Conservation (phyloP, 2,888 invertebrate genomes). For the Clitarchus hookeri region DNA sequence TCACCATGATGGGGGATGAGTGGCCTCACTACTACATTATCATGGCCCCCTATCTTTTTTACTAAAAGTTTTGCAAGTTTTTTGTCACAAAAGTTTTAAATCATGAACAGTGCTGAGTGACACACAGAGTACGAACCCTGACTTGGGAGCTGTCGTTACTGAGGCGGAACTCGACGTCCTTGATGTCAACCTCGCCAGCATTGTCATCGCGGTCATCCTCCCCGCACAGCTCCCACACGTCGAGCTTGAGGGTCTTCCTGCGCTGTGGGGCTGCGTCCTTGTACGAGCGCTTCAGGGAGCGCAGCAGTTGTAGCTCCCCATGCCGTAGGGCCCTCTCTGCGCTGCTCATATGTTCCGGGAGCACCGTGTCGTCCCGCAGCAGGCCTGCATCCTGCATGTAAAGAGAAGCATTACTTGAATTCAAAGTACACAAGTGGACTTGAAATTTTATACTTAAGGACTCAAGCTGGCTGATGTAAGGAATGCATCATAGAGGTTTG, state of each 20-base stretch:
- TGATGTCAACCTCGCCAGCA: conserved; percentile 69
- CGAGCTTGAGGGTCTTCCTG: conserved; percentile 75
- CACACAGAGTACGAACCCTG: conserved; percentile 56
- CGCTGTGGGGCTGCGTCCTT: conserved; percentile 71
- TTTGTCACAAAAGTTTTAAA: too few species aligned
- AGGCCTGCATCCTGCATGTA: conserved; percentile 39
- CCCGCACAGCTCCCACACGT: conserved; percentile 68
- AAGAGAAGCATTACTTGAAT: too few species aligned
- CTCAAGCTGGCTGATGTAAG: too few species aligned
- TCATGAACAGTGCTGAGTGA: too few species aligned
- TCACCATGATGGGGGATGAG: too few species aligned
- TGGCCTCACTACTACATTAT: too few species aligned
- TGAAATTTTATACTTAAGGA: too few species aligned
- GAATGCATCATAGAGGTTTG: too few species aligned
- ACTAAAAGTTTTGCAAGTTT: too few species aligned
- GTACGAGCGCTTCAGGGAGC: conserved; percentile 75
- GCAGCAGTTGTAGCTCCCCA: conserved; percentile 87
- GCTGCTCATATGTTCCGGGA: conserved; percentile 56
- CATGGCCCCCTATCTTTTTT: too few species aligned
- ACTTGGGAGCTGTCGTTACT: conserved; percentile 75
- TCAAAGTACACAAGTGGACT: too few species aligned
- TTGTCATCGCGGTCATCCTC: conserved; percentile 58
- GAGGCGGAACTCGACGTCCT: conserved; percentile 86
- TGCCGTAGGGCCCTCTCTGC: conserved; percentile 80
- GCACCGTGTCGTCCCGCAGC: conserved; percentile 27